These are phyloP conservation scores for Aspidapion aeneum DNA, from an alignment of 2,888 invertebrate species.

Conservation along the genomic window DNA sequence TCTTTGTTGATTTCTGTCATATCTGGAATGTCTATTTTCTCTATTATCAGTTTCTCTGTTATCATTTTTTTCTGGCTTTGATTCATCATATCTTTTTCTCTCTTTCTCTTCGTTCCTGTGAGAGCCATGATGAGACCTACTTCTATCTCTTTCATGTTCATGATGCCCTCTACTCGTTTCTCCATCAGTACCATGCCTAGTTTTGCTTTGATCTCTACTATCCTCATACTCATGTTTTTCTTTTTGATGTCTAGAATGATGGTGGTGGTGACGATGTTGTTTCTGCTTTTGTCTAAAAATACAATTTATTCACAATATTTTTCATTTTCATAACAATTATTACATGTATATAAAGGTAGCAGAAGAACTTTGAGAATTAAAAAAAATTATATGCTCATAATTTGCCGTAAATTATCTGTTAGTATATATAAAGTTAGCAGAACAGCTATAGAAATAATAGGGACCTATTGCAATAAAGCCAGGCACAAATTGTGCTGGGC, in stretches of 20 bases:
- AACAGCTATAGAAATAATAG: too few relatives aligned
- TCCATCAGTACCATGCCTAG: neutral
- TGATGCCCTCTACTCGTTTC: neutral
- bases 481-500: too few relatives aligned
- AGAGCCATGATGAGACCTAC: neutral
- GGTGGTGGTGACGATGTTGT: neutral
- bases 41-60: neutral
- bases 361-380: too few relatives aligned
- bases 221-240: neutral
- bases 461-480: too few relatives aligned
- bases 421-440: too few relatives aligned
- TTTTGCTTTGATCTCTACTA: neutral
- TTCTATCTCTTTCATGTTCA: neutral
- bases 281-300: neutral
- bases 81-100: neutral
- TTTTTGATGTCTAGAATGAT: neutral
- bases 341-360: too few relatives aligned
- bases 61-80: neutral
- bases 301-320: too few relatives aligned
- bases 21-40: neutral
- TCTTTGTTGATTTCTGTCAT: neutral
- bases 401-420: too few relatives aligned
- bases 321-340: too few relatives aligned
- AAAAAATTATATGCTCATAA: too few relatives aligned
- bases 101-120: too few relatives aligned